phyloP scores from a whole-genome alignment of 2,797 vertebrate species.

The Takifugu rubripes region DNA sequence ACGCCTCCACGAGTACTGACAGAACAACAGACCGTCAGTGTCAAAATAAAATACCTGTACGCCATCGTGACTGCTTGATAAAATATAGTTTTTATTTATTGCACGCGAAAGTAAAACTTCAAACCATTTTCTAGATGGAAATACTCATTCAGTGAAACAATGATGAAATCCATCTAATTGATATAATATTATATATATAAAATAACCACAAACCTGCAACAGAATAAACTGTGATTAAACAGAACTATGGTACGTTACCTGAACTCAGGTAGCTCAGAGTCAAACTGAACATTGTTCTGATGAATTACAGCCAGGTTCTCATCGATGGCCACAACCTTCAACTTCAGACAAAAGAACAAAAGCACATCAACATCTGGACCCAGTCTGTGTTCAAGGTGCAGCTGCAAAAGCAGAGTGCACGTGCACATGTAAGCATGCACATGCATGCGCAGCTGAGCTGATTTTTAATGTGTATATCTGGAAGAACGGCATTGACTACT shows the following conservation, averaged over 20 bases:
- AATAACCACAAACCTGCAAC: too few relatives aligned
- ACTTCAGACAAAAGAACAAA: conserved; percentile 45
- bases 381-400: background rate
- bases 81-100: too few relatives aligned
- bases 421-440: background rate
- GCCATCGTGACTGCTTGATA: too few relatives aligned
- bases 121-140: too few relatives aligned
- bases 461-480: too few relatives aligned
- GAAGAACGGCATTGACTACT: too few relatives aligned
- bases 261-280: conserved; percentile 87
- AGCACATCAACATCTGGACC: background rate
- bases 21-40: background rate
- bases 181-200: too few relatives aligned
- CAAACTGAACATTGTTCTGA: conserved; percentile 86
- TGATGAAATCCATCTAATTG: too few relatives aligned
- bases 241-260: conserved; percentile 68
- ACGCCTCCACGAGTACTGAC: conserved; percentile 88
- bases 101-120: too few relatives aligned
- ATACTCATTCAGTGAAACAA: too few relatives aligned
- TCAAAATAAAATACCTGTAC: conserved; percentile 7
- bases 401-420: too few relatives aligned
- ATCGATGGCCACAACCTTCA: conserved; percentile 88
- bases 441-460: background rate
- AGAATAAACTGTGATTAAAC: too few relatives aligned
- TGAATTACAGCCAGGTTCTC: conserved; percentile 77